These are phyloP conservation scores for Onychomys arenicola DNA, from an alignment of 2,797 vertebrate genomes.

Conservation along the genomic window DNA sequence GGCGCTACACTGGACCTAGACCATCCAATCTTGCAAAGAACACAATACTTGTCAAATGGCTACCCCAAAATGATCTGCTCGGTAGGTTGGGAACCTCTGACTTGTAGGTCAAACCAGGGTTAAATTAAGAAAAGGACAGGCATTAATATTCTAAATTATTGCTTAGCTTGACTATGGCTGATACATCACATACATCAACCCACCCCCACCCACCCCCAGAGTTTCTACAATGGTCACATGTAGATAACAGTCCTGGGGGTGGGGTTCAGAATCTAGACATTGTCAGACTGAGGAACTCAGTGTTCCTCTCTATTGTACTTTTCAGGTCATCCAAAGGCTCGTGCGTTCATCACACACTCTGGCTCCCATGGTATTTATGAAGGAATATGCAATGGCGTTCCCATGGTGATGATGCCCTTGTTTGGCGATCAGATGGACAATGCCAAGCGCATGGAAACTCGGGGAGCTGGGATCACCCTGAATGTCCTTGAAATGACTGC, in stretches of 20 bases:
- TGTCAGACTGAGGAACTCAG: background rate
- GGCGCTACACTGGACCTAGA: constrained; percentile 91
- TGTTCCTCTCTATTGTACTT: background rate
- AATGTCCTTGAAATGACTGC: constrained; percentile 90
- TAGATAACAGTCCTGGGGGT: too few relatives aligned
- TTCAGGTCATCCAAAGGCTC: constrained; percentile 91
- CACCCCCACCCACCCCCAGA: too few relatives aligned
- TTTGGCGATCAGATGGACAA: constrained; percentile 95
- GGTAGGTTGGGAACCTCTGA: constrained; percentile 86
- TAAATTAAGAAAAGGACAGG: background rate
- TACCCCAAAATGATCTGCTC: constrained; percentile 96
- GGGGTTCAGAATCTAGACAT: background rate
- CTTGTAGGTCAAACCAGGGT: background rate
- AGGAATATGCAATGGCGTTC: constrained; percentile 94
- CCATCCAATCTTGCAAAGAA: constrained; percentile 91
- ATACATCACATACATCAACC: fast-evolving
- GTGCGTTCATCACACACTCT: constrained; percentile 95
- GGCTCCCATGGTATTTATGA: constrained; percentile 96
- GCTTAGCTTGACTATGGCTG: background rate
- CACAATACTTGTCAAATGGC: constrained; percentile 94
- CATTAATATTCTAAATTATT: background rate
- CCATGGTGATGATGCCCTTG: constrained; percentile 95
- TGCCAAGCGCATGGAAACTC: constrained; percentile 88
- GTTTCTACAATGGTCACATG: background rate
- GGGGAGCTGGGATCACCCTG: constrained; percentile 90